Conservation (phyloP, 2,888 invertebrate genomes). For the Agriopis aurantiaria region DNA sequence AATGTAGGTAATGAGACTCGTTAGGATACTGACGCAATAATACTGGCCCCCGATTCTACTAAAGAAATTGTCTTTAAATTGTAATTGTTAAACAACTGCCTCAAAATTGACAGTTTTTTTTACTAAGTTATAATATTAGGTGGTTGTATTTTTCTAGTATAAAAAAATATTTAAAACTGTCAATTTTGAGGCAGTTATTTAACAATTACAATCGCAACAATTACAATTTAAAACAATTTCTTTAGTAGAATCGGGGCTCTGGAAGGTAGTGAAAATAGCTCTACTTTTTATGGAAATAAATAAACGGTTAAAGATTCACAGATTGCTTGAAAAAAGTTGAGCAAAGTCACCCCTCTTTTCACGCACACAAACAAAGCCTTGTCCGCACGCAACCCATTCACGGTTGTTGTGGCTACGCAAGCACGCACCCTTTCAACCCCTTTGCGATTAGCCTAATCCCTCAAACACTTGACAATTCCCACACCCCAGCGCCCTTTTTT, state of each 20-base stretch:
- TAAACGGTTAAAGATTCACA: not conserved
- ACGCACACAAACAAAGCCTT: constrained; percentile 46
- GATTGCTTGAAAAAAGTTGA: constrained; percentile 7
- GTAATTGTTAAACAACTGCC: no score
- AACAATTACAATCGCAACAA: no score
- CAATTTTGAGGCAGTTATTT: no score
- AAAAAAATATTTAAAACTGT: no score
- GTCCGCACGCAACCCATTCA: constrained; percentile 38
- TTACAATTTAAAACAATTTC: no score
- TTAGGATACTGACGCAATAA: constrained; percentile 8
- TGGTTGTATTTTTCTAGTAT: no score
- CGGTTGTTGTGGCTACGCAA: constrained; percentile 22
- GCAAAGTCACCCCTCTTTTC: constrained; percentile 31
- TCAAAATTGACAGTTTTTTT: no score
- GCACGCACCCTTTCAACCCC: constrained; percentile 69
- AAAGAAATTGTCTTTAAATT: no score
- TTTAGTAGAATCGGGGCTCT: no score
- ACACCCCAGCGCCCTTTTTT: constrained; percentile 80
- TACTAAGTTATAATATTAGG: no score
- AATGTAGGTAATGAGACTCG: constrained; percentile 5
- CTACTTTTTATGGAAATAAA: not conserved
- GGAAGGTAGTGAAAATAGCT: not conserved
- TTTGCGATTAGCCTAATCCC: constrained; percentile 61
- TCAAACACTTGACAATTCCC: constrained; percentile 49
- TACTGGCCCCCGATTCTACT: no score